These are phyloP conservation scores for Pimpla rufipes DNA, from an alignment of 2,888 invertebrate genomes.

Conservation along the genomic window DNA sequence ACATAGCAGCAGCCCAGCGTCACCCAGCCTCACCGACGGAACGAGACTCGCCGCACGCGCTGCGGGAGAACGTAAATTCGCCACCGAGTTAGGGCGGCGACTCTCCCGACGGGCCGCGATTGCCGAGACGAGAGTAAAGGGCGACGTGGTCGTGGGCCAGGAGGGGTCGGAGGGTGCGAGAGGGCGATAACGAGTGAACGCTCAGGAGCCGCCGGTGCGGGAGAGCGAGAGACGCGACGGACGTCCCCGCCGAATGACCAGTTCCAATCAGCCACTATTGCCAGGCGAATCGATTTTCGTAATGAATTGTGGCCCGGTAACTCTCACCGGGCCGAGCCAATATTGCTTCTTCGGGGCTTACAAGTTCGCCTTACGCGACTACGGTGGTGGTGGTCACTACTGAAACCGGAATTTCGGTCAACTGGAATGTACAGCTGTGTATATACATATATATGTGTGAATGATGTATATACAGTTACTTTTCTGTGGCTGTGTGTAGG, in stretches of 20 bases:
- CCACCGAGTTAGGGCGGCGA: slow-evolving; percentile 68
- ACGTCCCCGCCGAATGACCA: slow-evolving; percentile 73
- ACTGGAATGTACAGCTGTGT: slow-evolving; percentile 7
- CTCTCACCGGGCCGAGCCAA: slow-evolving; percentile 76
- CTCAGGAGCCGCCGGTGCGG: slow-evolving; percentile 15
- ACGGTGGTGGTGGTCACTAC: slow-evolving; percentile 28
- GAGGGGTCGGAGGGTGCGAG: slow-evolving; percentile 1
- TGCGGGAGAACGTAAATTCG: slow-evolving; percentile 70
- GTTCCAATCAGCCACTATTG: slow-evolving; percentile 81
- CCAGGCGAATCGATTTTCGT: slow-evolving; percentile 81
- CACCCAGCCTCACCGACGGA: too few species aligned
- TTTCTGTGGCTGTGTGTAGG: neutral
- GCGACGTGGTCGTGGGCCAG: too few species aligned
- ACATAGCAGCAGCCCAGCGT: neutral
- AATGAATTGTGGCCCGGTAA: slow-evolving; percentile 82
- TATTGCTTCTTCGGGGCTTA: slow-evolving; percentile 82
- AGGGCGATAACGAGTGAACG: slow-evolving; percentile 16
- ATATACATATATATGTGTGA: neutral
- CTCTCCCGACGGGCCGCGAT: slow-evolving; percentile 60
- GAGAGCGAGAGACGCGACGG: slow-evolving; percentile 49
- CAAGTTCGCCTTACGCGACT: slow-evolving; percentile 73
- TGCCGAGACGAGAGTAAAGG: slow-evolving; percentile 67
- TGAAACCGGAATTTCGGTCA: slow-evolving; percentile 58
- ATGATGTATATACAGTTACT: too few species aligned
- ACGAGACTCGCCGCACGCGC: slow-evolving; percentile 21